phyloP scores from a whole-genome alignment of 2,888 invertebrate species.

The Noctuana brunneofusca region DNA sequence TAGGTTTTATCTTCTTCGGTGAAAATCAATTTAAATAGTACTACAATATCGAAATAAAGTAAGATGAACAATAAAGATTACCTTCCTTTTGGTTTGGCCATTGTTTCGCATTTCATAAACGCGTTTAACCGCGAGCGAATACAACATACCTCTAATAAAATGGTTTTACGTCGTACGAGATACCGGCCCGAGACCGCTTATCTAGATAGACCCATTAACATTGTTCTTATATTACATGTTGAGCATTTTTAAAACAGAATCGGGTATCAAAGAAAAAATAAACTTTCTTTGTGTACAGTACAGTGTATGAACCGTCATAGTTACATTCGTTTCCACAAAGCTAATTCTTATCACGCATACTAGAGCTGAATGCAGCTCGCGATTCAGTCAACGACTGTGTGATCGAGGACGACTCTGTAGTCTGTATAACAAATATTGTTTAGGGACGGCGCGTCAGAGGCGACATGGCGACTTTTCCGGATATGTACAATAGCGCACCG shows the following conservation, averaged over 20 bases:
- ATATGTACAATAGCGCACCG: conserved; percentile 53
- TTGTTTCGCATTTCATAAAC: conserved; percentile 70
- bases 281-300: conserved; percentile 5
- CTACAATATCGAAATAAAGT: conserved; percentile 65
- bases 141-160: conserved; percentile 41
- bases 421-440: conserved; percentile 42
- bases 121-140: conserved; percentile 54
- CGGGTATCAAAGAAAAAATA: conserved; percentile 22
- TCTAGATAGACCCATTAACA: conserved; percentile 44
- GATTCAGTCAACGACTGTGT: conserved; percentile 38
- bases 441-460: conserved; percentile 32
- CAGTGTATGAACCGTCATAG: neutral
- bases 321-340: conserved; percentile 4
- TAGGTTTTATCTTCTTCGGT: conserved; percentile 65
- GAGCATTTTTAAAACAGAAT: conserved; percentile 25
- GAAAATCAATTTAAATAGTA: conserved; percentile 68
- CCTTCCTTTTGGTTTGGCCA: conserved; percentile 58
- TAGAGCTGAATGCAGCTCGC: conserved; percentile 33
- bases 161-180: conserved; percentile 41
- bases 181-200: conserved; percentile 39
- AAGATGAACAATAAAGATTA: conserved; percentile 66
- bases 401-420: conserved; percentile 42
- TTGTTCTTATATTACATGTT: conserved; percentile 37
- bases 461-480: conserved; percentile 50
- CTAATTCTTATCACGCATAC: conserved; percentile 32